Evolutionary conservation across 1,140 invertebrate genomes (phyloP).

Genomic region (Pachyrhynchus sulphureomaculatus): DNA sequence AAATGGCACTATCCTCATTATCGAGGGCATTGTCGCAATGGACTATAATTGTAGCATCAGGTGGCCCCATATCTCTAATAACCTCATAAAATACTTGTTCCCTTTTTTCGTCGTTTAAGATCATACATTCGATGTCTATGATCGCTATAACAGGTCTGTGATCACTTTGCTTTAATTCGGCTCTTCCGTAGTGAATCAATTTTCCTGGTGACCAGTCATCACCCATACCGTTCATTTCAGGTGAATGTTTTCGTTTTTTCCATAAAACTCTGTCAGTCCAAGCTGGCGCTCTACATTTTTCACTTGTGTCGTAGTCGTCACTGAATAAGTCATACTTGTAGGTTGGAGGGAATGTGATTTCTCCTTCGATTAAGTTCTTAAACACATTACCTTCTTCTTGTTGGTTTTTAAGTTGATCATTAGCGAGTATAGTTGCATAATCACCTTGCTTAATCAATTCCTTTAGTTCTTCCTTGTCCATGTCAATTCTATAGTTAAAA

Average conservation of each 20-base stretch:
- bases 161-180: constrained; percentile 97
- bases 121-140: constrained; percentile 83
- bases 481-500: constrained; percentile 98
- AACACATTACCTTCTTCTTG: constrained; percentile 87
- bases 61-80: constrained; percentile 85
- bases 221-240: constrained; percentile 56
- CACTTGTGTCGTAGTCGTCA: constrained; percentile 99
- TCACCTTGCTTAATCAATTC: constrained; percentile 78
- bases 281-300: constrained; percentile 94
- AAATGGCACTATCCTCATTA: constrained; percentile 53
- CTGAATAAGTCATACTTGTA: constrained; percentile 99
- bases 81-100: constrained; percentile 80
- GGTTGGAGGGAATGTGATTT: constrained; percentile 91
- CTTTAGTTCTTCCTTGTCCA: constrained; percentile 94
- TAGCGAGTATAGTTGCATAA: constrained; percentile 73
- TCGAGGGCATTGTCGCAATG: constrained; percentile 49
- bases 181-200: constrained; percentile 85
- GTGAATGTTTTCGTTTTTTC: constrained; percentile 73
- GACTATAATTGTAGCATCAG: constrained; percentile 91
- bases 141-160: constrained; percentile 92
- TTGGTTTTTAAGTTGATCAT: constrained; percentile 88
- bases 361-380: constrained; percentile 90
- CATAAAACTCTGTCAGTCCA: constrained; percentile 98
- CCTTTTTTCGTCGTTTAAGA: constrained; percentile 73
- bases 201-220: constrained; percentile 62